These are phyloP conservation scores for Mizuhopecten yessoensis DNA, from an alignment of 1,140 invertebrate species.

Conservation along the genomic window DNA sequence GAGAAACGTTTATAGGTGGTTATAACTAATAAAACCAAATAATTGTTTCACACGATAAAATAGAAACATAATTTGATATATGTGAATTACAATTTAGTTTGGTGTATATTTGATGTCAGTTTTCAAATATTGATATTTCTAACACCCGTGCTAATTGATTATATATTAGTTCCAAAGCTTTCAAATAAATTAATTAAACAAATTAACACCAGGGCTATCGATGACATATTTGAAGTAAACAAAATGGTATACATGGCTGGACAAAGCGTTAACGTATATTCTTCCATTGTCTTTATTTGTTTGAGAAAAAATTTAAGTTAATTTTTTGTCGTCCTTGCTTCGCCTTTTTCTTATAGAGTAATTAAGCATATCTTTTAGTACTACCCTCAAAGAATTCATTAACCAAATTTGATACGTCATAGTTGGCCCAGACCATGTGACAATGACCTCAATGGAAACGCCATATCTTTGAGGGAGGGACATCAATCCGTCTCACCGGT, in stretches of 20 bases:
- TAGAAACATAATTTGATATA: no score
- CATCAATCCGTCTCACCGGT: background rate
- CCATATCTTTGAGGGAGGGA: background rate
- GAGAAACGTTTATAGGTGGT: no score
- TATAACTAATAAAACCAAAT: no score
- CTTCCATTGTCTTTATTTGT: background rate
- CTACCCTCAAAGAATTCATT: background rate
- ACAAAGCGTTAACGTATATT: background rate
- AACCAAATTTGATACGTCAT: constrained; percentile 9
- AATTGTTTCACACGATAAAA: no score
- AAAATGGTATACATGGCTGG: background rate
- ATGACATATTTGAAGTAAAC: background rate
- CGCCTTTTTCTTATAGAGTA: background rate
- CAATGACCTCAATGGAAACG: constrained; percentile 3
- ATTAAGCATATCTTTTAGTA: constrained; percentile 16
- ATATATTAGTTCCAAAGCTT: background rate
- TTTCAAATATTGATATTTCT: background rate
- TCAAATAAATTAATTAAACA: background rate
- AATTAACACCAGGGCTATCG: background rate
- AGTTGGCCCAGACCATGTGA: background rate
- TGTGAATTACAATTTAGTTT: no score
- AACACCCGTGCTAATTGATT: background rate
- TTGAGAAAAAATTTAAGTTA: constrained; percentile 22
- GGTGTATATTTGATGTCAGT: background rate
- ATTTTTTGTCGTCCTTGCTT: background rate